phyloP scores from a whole-genome alignment of 2,888 invertebrate species.

The Ametastegia equiseti region DNA sequence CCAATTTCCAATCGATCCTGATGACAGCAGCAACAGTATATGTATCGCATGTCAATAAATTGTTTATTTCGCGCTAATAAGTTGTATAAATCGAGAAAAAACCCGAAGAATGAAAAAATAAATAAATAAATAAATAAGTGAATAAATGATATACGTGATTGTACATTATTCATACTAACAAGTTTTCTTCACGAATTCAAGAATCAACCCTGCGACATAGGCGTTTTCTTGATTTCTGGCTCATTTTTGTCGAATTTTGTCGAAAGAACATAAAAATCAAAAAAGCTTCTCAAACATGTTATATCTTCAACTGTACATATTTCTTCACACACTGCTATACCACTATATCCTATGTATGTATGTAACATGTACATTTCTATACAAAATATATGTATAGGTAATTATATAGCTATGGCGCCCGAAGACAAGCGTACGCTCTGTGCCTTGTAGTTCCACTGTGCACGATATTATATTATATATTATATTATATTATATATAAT shows the following conservation, averaged over 20 bases:
- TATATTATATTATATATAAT: background rate
- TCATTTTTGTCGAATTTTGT: too few relatives aligned
- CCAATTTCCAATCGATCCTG: too few relatives aligned
- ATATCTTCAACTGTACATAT: too few relatives aligned
- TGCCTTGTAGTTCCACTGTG: conserved; percentile 34
- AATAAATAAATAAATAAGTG: background rate
- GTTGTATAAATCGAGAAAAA: background rate
- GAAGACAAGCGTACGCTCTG: conserved; percentile 33
- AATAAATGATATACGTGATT: background rate
- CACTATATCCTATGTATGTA: background rate
- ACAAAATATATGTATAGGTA: background rate
- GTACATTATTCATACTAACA: background rate
- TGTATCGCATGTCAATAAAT: background rate
- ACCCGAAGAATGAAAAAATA: background rate
- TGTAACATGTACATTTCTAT: background rate
- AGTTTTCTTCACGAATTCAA: background rate
- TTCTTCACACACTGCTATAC: background rate
- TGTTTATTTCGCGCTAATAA: background rate
- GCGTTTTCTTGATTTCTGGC: too few relatives aligned
- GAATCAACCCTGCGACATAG: too few relatives aligned
- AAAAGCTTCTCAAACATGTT: too few relatives aligned
- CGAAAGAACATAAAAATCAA: too few relatives aligned
- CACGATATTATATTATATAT: conserved; percentile 32
- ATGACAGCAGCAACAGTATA: background rate
- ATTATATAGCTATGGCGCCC: conserved; percentile 1